Evolutionary conservation across 1,140 invertebrate genomes (phyloP), one percentile per base, ranked within the genome.

Genomic region (Drosophila punjabiensis): DNA sequence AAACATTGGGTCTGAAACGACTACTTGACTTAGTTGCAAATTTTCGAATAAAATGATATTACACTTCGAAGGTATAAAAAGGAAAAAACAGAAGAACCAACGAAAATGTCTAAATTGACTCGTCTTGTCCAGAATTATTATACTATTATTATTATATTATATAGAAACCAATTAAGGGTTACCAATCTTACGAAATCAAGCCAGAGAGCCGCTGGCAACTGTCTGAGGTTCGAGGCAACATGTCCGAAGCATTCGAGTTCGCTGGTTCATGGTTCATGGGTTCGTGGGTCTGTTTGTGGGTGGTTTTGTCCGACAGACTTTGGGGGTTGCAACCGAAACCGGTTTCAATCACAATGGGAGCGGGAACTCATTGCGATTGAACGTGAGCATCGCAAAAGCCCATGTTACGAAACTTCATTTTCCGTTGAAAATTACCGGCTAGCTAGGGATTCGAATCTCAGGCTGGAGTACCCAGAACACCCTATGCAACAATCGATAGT

Each of bases 281-380:
- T 39, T 56, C 18, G 33, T 16, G 55, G 14, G 33, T n/a, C 20
- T 24, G 5, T 16, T 56, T 37, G 33, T 56, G 55, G 33, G 55
- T 39, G 33, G 33, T 37, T 56, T 56, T 39, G 20, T 24, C 8
- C 4, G 1, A 56, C 33, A 20, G 20, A 56, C 20, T 56, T 37
- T 28, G 55, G 33, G 55, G 55, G 55, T 56, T 56, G 55, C 55
- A 56, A 56, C 55, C 33, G 33, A 56, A 56, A 56, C 55, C 33
- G 55, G 55, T 56, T 56, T 56, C 24, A 9, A 39, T 6, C 35
- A 39, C 14, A 39, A 37, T 37, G 13, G 53, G 8, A 56, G 53
- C 53, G 18, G 18, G 18, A 55, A 55, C 11, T 14, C 4, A 35
- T 20, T 55, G 11, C 13, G 30, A 55, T 14, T 55, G 11, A 35